Evolutionary conservation across 2,113 vertebrate species (phyloP).

Genomic region (Prunella fulvescens): DNA sequence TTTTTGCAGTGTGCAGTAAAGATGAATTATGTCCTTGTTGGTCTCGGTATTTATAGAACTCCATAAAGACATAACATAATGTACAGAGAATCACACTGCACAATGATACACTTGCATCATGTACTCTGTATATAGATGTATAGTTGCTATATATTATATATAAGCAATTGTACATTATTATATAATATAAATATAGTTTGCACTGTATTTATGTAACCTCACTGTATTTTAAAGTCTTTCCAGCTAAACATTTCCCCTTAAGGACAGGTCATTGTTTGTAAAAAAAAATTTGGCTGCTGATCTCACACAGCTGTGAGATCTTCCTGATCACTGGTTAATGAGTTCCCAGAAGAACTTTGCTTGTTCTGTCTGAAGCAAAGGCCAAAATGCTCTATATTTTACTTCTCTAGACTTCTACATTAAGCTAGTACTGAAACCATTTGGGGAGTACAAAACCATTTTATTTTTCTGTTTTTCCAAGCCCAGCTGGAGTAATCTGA

Average conservation of each 20-base stretch:
- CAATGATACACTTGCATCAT: not conserved
- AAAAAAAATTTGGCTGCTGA: not conserved
- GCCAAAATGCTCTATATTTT: not conserved
- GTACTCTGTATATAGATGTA: not conserved
- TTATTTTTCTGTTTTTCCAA: not conserved
- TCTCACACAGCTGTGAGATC: not conserved
- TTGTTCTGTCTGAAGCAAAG: not conserved
- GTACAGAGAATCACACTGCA: not conserved
- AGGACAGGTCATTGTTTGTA: not conserved
- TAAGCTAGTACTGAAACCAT: not conserved
- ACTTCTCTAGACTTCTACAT: not conserved
- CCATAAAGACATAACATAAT: not conserved
- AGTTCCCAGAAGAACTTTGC: not conserved
- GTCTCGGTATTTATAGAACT: not conserved
- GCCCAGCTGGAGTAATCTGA: not conserved
- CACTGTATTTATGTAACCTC: not conserved
- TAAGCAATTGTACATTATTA: not conserved
- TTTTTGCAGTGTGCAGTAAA: not conserved
- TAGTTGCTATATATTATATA: not conserved
- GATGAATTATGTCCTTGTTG: accelerated
- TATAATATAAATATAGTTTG: not conserved
- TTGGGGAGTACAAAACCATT: not conserved
- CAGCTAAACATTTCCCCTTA: not conserved
- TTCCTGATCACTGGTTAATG: constrained; percentile 5
- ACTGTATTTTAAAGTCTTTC: not conserved